Percentiles rank a stretch among this genome's conserved stretches.
These are phyloP conservation scores for Etheostoma cragini DNA, from an alignment of 2,113 vertebrate species.

Conservation along the genomic window DNA sequence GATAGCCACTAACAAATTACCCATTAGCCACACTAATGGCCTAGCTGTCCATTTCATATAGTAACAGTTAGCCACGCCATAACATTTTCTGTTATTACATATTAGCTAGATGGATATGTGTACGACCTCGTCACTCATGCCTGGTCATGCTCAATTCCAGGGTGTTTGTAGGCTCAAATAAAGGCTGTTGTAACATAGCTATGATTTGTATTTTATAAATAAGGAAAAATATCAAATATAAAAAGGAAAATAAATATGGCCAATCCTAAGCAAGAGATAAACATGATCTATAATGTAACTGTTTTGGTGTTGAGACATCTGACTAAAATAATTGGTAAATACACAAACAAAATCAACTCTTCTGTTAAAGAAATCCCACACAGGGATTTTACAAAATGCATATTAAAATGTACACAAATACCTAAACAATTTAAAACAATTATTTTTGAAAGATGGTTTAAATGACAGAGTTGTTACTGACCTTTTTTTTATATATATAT, in stretches of 20 bases:
- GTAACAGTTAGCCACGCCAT: constrained; percentile 35
- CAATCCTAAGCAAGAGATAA: background rate
- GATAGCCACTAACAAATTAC: constrained; percentile 30
- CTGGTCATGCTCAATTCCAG: background rate
- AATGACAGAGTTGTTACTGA: too few relatives aligned
- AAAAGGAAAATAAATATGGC: background rate
- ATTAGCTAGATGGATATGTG: constrained; percentile 39
- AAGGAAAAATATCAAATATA: background rate
- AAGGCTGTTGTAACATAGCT: background rate
- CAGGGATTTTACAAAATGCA: background rate
- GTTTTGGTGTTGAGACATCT: background rate
- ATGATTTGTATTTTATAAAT: background rate
- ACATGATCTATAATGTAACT: background rate
- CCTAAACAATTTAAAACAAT: background rate
- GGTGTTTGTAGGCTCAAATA: background rate
- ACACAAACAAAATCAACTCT: background rate
- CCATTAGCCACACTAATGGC: constrained; percentile 41
- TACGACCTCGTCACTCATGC: constrained; percentile 2
- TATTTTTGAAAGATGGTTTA: background rate
- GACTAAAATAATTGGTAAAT: background rate
- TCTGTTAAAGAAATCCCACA: background rate
- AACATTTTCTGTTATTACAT: constrained; percentile 43
- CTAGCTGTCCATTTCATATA: constrained; percentile 43
- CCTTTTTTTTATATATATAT: too few relatives aligned
- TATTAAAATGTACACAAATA: background rate